Base-by-base conservation (phyloP, 2,113 vertebrate species). In the Callorhinus ursinus region DNA sequence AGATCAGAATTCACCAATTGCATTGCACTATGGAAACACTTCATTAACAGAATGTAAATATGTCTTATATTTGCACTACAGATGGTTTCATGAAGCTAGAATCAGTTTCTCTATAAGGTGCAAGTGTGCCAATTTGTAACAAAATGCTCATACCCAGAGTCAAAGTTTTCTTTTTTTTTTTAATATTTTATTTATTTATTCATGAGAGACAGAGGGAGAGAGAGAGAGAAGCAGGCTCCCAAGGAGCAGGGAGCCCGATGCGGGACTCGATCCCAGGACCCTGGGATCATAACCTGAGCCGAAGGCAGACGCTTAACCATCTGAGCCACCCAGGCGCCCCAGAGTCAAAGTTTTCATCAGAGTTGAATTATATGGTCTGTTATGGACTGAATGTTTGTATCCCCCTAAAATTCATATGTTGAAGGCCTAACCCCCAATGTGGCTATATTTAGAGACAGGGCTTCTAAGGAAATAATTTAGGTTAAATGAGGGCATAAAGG, bases 1-100 rank as follows among this genome's bases (percentile, higher is more conserved):
- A 55, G 28, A 21, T 24, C 31, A 51, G 42, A 93, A 90, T 67
- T 83, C 46, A 63, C 28, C 24, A 86, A 33, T 95, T 11, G 0
- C 11, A 21, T 6, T 80, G 74, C 24, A 67, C 6, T 76, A 16
- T 82, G 22, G 36, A 80, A 96, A 82, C 22, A 59, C 90, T 97
- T 87, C 57, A 84, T 82, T 96, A 86, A 69, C 8, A 80, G 14
- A 55, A 82, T n/a, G 3, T 69, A 90, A 94, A 82, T 83, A 39
- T 84, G n/a, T 92, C 80, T 82, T 36, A 39, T 63, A 72, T 86
- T 90, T 95, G 21, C 46, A 59, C n/a, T 67, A 39, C 88, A 72
- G 36, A 94, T 71, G 24, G 19, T 87, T 88, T 95, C 13, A 46
- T 24, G 9, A 92, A 69, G 10, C 55, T 57, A 71, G 31, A 63